Percentiles rank a stretch among this genome's conserved stretches.
phyloP scores from a whole-genome alignment of 2,888 invertebrate genomes.

The Physocephala rufipes region DNA sequence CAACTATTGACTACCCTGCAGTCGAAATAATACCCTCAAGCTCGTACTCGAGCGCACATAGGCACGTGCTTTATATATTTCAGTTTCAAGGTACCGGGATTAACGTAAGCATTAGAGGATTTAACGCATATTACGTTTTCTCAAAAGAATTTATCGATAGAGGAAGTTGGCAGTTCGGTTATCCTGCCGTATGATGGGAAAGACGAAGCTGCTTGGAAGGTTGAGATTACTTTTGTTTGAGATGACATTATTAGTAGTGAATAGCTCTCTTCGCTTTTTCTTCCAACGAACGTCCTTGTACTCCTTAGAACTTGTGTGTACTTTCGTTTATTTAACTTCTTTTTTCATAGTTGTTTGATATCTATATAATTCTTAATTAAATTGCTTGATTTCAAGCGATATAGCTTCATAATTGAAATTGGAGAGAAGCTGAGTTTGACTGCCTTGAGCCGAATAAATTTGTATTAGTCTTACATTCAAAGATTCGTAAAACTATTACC shows the following conservation, averaged over 20 bases:
- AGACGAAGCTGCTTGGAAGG: too few species aligned
- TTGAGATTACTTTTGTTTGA: too few species aligned
- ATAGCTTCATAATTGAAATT: not conserved
- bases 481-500: too few species aligned
- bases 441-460: too few species aligned
- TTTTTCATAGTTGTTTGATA: conserved; percentile 10
- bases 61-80: conserved; percentile 55
- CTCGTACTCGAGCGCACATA: conserved; percentile 53
- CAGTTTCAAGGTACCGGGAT: conserved; percentile 56
- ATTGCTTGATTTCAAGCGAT: not conserved
- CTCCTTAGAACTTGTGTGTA: not conserved
- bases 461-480: too few species aligned
- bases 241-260: too few species aligned
- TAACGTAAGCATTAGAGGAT: conserved; percentile 65
- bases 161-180: not conserved
- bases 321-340: not conserved
- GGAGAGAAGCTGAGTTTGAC: too few species aligned
- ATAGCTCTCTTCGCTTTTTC: too few species aligned
- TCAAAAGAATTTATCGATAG: conserved; percentile 8
- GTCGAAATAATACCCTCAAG: conserved; percentile 61
- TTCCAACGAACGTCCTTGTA: not conserved
- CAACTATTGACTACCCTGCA: conserved; percentile 22
- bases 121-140: conserved; percentile 60
- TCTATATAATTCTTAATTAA: not conserved
- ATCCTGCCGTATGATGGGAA: too few species aligned